A percentile compares a stretch with the other conserved stretches of the same genome.
Conservation (phyloP, 2,888 invertebrate species). For the Lasioglossum morio region DNA sequence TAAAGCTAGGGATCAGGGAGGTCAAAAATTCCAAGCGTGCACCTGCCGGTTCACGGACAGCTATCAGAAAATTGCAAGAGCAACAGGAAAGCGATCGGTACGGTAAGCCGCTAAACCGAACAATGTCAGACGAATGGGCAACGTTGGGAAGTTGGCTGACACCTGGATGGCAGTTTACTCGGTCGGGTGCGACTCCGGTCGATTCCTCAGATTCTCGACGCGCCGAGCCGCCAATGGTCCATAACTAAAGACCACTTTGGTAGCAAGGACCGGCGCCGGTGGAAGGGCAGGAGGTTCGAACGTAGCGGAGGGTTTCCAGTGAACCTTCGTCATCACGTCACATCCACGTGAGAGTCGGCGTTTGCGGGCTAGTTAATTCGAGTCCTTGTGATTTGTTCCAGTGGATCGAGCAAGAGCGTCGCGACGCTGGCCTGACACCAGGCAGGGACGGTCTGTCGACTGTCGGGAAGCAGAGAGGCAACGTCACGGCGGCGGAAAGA, state of each 20-base stretch:
- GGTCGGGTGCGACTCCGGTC: slow-evolving; percentile 28
- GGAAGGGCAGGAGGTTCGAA: slow-evolving; percentile 19
- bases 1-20: not conserved
- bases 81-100: slow-evolving; percentile 34
- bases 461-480: not conserved
- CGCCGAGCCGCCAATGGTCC: slow-evolving; percentile 28
- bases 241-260: slow-evolving; percentile 52
- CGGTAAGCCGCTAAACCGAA: slow-evolving; percentile 18
- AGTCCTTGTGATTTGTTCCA: slow-evolving; percentile 62
- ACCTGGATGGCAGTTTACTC: slow-evolving; percentile 29
- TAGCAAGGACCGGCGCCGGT: slow-evolving; percentile 23
- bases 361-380: slow-evolving; percentile 74
- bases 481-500: not conserved
- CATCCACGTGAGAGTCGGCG: slow-evolving; percentile 55
- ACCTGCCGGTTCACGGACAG: not conserved
- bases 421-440: slow-evolving; percentile 25
- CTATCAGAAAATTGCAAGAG: not conserved
- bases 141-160: slow-evolving; percentile 44
- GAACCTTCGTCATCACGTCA: slow-evolving; percentile 56
- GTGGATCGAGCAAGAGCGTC: slow-evolving; percentile 38
- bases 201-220: slow-evolving; percentile 62
- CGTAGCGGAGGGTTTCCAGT: slow-evolving; percentile 15
- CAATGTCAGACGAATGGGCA: slow-evolving; percentile 13
- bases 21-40: not conserved
- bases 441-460: slow-evolving; percentile 3